phyloP scores from a whole-genome alignment of 2,797 vertebrate species.

The Falco concolor region DNA sequence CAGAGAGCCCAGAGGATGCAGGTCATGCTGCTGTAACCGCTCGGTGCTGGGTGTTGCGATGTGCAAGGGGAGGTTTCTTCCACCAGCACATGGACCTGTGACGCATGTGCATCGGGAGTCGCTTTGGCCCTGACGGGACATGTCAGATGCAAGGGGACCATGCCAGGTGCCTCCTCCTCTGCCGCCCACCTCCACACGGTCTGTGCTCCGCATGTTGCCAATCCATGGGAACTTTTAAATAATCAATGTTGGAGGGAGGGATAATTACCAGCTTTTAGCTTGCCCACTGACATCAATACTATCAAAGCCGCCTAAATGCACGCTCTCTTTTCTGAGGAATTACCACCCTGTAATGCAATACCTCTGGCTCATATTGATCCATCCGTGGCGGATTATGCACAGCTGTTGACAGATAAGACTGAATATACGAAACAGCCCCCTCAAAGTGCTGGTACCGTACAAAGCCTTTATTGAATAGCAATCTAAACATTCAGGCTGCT shows the following conservation, averaged over 20 bases:
- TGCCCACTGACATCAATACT: not conserved
- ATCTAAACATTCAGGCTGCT: slow-evolving; percentile 26
- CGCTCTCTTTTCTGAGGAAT: not conserved
- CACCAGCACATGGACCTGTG: not conserved
- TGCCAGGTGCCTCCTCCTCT: not conserved
- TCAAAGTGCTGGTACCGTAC: not conserved
- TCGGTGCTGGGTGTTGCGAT: rapidly evolving
- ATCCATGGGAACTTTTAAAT: not conserved
- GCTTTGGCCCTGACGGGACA: rapidly evolving
- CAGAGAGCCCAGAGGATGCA: not conserved
- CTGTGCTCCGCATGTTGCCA: not conserved
- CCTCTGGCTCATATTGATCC: slow-evolving; percentile 26
- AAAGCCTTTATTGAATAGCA: slow-evolving; percentile 56
- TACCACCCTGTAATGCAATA: not conserved
- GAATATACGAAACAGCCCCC: slow-evolving; percentile 40
- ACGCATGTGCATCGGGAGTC: too few relatives aligned
- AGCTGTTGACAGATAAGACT: slow-evolving; percentile 41
- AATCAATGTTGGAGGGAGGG: not conserved
- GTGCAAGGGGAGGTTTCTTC: not conserved
- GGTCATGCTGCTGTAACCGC: not conserved
- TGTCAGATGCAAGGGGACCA: rapidly evolving
- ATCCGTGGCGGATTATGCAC: slow-evolving; percentile 28
- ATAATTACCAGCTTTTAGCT: slow-evolving; percentile 10
- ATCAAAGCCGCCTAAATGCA: not conserved
- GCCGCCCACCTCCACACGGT: rapidly evolving